Evolutionary conservation across 2,888 invertebrate species (phyloP).

Genomic region (Sicus ferrugineus): DNA sequence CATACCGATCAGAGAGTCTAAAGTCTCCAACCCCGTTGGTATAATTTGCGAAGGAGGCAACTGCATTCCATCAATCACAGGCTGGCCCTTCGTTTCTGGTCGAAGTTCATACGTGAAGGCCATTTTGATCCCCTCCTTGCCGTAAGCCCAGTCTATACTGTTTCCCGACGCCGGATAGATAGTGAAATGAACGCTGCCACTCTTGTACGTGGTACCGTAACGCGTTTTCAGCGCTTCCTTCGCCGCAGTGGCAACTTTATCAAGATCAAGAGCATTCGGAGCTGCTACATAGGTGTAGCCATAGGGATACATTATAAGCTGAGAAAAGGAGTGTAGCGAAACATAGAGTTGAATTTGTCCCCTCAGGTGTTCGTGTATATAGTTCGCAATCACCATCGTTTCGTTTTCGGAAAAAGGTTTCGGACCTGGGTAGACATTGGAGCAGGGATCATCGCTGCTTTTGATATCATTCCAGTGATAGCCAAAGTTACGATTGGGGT

Average conservation of each 20-base stretch:
- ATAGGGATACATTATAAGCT: conserved; percentile 71
- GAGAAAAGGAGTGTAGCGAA: conserved; percentile 73
- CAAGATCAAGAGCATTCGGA: conserved; percentile 54
- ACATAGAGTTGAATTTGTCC: conserved; percentile 65
- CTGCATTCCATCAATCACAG: background rate
- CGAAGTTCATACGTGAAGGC: too few relatives aligned
- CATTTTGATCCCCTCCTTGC: too few relatives aligned
- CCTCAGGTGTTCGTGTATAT: conserved; percentile 61
- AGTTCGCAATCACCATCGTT: too few relatives aligned
- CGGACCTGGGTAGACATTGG: conserved; percentile 69
- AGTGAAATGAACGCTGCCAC: conserved; percentile 59
- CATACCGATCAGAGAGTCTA: background rate
- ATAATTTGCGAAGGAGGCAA: background rate
- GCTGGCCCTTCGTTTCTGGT: too few relatives aligned
- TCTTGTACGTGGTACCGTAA: conserved; percentile 53
- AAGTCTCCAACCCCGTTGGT: background rate
- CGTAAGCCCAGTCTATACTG: too few relatives aligned
- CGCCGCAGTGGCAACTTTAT: conserved; percentile 55
- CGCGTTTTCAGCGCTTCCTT: conserved; percentile 49
- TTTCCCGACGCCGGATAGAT: conserved; percentile 61
- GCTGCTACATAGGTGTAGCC: conserved; percentile 47
- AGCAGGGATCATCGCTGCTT: conserved; percentile 66
- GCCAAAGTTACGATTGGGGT: conserved; percentile 74
- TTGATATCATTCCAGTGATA: conserved; percentile 68
- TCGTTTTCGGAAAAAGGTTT: too few relatives aligned